Percentiles rank a stretch among this genome's conserved stretches.
Evolutionary conservation across 2,888 invertebrate species (phyloP).

Genomic region (Philonicus albiceps): DNA sequence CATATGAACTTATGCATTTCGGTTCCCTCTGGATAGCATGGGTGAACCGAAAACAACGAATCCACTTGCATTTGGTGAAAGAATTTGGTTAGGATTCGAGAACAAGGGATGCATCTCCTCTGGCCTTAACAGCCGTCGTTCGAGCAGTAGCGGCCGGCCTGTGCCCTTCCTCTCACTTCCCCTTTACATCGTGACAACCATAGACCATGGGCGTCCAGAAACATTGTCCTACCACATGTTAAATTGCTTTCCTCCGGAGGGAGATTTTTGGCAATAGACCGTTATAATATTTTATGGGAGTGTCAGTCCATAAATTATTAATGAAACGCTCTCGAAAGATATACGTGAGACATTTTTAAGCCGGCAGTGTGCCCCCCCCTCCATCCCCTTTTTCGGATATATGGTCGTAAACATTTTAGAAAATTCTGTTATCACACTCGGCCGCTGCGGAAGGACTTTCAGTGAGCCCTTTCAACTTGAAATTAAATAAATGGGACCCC

Average conservation of each 20-base stretch:
- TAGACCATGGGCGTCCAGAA: not conserved
- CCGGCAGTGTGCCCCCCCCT: not conserved
- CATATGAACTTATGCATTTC: not conserved
- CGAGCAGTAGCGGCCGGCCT: not conserved
- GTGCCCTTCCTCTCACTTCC: too few relatives aligned
- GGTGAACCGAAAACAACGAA: not conserved
- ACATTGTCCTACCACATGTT: slow-evolving; percentile 14
- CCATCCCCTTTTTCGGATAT: not conserved
- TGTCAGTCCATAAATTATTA: slow-evolving; percentile 34
- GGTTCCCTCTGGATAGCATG: not conserved
- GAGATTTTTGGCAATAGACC: slow-evolving; percentile 22
- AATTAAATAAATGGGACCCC: not conserved
- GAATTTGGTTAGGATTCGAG: not conserved
- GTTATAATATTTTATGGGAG: slow-evolving; percentile 25
- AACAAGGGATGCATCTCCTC: not conserved
- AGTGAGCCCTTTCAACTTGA: not conserved
- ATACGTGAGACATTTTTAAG: slow-evolving; percentile 24
- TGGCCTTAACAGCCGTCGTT: not conserved
- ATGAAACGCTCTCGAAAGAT: slow-evolving; percentile 13
- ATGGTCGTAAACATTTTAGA: slow-evolving; percentile 10
- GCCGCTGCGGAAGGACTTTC: not conserved
- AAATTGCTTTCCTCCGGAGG: slow-evolving; percentile 20
- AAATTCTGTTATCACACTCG: not conserved
- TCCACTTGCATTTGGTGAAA: not conserved
- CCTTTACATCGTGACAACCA: not conserved